phyloP scores from a whole-genome alignment of 2,113 vertebrate species.

The Conger conger region DNA sequence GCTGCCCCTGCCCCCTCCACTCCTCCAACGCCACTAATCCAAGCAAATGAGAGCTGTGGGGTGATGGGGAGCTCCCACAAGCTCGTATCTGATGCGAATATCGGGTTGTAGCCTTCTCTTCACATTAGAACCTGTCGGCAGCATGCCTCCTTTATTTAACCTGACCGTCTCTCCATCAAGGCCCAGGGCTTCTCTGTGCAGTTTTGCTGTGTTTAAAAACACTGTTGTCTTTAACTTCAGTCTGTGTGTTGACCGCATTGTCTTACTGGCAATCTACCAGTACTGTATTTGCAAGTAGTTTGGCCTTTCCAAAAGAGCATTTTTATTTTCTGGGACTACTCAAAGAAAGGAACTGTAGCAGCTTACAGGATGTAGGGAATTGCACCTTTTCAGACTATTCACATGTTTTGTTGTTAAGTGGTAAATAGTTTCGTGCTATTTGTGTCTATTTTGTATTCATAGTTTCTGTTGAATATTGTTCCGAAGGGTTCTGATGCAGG shows the following conservation, averaged over 20 bases:
- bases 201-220: background rate
- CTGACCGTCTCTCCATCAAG: conserved; percentile 20
- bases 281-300: background rate
- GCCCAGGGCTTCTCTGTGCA: background rate
- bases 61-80: conserved; percentile 28
- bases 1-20: conserved; percentile 32
- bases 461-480: background rate
- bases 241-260: background rate
- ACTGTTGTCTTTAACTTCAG: background rate
- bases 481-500: background rate
- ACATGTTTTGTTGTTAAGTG: background rate
- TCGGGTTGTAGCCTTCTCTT: conserved; percentile 23
- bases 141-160: conserved; percentile 34
- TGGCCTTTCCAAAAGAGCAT: background rate
- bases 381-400: background rate
- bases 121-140: conserved; percentile 28
- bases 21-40: conserved; percentile 50
- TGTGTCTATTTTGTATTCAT: background rate
- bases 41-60: conserved; percentile 43
- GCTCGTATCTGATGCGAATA: conserved; percentile 30
- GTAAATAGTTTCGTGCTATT: background rate
- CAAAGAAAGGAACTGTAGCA: background rate
- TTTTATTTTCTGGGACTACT: background rate
- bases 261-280: too few relatives aligned
- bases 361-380: background rate